Base-by-base conservation (phyloP, 2,888 invertebrate species). In the Chrysopilus asiliformis region DNA sequence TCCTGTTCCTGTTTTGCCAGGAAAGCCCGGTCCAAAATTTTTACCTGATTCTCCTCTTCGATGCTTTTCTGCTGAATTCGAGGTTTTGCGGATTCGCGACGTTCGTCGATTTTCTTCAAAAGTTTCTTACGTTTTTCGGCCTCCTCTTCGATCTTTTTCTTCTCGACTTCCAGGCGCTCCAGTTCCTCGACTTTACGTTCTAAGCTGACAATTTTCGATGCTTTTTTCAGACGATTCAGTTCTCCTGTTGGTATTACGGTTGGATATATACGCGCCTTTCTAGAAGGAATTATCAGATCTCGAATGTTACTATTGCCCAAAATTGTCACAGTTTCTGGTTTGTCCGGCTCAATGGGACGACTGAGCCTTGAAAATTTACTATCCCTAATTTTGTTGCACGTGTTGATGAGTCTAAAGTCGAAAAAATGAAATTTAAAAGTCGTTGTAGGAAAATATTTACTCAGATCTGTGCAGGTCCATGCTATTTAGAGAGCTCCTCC, bases 171-270 rank as follows among this genome's bases (percentile, higher is more conserved):
- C 1, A 56, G 57, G 36, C 58, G 56, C 29, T 67, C 58, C 4
- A 68, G 49, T 43, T 61, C 58, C 38, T 57, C 56, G 18, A 66
- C 49, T 30, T 59, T 59, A 8, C 72, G 72, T 45, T 68, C 58
- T 1, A 62, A 43, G 2, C 65, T 67, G 4, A 66, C 45, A 2
- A 75, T 71, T 56, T 63, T 68, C 1, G 77, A 71, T 42, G 74
- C 72, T 27, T 67, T 62, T 50, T 70, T 66, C 4, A 80, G 53
- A 20, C 75, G 58, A 2, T 72, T 64, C 42, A 71, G 74, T 43
- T 83, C 78, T 0, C 61, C 57, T 38, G 66, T 67, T 0, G 70
- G 68, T 53, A 77, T 66, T 25, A 78, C 59, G 3, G 71, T 74
- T 0, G 76, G 73, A 45, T 71, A 68, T 38, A 64, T 10, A 7